phyloP scores from a whole-genome alignment of 2,888 invertebrate genomes.

The Drosophila melanosoma region DNA sequence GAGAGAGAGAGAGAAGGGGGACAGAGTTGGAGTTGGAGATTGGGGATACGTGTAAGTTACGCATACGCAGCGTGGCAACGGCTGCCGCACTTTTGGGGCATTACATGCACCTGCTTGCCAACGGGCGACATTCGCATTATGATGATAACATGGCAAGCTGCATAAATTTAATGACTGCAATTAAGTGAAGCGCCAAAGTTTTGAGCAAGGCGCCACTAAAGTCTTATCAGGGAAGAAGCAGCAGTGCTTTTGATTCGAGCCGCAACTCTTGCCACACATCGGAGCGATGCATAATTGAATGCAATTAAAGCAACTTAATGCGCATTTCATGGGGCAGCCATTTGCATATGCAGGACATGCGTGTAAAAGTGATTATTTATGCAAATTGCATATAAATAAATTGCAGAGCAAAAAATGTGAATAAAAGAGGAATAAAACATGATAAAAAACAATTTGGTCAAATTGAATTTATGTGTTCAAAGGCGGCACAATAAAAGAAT shows the following conservation, averaged over 20 bases:
- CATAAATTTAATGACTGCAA: conserved; percentile 77
- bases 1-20: not conserved
- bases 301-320: conserved; percentile 82
- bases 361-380: conserved; percentile 79
- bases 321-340: conserved; percentile 67
- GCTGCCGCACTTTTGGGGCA: conserved; percentile 21
- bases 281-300: conserved; percentile 78
- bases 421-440: conserved; percentile 21
- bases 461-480: conserved; percentile 79
- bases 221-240: conserved; percentile 63
- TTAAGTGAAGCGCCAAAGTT: conserved; percentile 75
- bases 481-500: conserved; percentile 65
- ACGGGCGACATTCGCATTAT: conserved; percentile 44
- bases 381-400: conserved; percentile 80
- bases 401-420: conserved; percentile 41
- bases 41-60: conserved; percentile 14
- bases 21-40: not conserved
- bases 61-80: conserved; percentile 30
- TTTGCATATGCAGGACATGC: conserved; percentile 70
- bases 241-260: conserved; percentile 45
- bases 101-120: conserved; percentile 25
- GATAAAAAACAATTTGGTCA: conserved; percentile 66
- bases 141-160: conserved; percentile 66
- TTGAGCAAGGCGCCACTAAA: conserved; percentile 56
- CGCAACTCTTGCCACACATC: conserved; percentile 5